Evolutionary conservation across 2,797 vertebrate species (phyloP).

Genomic region (Meriones psammophilus): DNA sequence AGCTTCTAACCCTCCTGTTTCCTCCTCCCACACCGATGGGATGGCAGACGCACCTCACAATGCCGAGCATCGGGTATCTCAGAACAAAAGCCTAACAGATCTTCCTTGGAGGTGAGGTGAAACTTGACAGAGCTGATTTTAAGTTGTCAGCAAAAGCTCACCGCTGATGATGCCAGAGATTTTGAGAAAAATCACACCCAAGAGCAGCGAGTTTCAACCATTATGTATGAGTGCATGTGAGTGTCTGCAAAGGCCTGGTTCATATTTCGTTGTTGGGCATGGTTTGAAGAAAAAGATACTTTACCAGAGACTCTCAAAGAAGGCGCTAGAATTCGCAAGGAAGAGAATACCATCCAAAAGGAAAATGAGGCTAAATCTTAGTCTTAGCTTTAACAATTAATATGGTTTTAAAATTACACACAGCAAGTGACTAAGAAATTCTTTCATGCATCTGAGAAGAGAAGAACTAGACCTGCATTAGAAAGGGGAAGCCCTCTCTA

Average conservation of each 20-base stretch:
- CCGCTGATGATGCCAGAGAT: neutral
- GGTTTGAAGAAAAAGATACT: neutral
- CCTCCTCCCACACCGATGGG: neutral
- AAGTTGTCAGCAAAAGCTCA: neutral
- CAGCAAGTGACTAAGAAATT: neutral
- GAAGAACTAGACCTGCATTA: neutral
- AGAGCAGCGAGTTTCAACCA: neutral
- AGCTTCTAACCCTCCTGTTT: neutral
- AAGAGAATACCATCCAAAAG: neutral
- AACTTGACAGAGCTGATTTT: slow-evolving; percentile 39
- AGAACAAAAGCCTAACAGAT: slow-evolving; percentile 11
- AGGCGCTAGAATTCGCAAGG: neutral
- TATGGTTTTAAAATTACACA: neutral
- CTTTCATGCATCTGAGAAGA: neutral
- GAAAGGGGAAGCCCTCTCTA: neutral
- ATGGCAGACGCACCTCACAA: neutral
- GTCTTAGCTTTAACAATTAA: slow-evolving; percentile 39
- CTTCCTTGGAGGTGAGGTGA: neutral
- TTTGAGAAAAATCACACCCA: neutral
- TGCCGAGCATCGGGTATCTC: neutral
- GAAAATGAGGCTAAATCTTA: neutral
- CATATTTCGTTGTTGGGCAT: neutral
- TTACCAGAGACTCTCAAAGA: neutral
- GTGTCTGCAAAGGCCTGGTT: neutral
- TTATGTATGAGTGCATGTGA: neutral